A percentile compares a stretch with the other conserved stretches of the same genome.
phyloP scores from a whole-genome alignment of 1,140 invertebrate genomes.

The Brachionus sp. region DNA sequence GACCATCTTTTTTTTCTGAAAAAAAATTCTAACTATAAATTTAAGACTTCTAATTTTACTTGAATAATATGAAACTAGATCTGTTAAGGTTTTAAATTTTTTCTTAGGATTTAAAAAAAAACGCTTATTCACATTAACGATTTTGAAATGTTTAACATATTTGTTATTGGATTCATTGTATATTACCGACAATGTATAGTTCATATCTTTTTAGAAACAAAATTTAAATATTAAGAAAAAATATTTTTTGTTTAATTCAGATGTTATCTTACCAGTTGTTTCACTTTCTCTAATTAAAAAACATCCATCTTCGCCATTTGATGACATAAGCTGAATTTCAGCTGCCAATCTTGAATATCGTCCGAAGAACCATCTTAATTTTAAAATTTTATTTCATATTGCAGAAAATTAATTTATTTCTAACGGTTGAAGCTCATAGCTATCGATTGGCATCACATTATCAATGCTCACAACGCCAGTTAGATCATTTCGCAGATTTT shows the following conservation, averaged over 20 bases:
- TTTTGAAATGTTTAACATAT: conserved; percentile 26
- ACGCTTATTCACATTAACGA: conserved; percentile 60
- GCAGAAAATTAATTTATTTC: not conserved
- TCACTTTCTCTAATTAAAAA: conserved; percentile 21
- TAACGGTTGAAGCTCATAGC: conserved; percentile 1
- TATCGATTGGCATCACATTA: not conserved
- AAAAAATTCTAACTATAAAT: not conserved
- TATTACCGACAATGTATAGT: not conserved
- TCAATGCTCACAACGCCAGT: not conserved
- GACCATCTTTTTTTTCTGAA: not conserved
- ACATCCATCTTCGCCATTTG: not conserved
- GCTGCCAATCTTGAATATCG: not conserved
- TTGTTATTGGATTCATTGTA: not conserved
- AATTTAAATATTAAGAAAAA: not conserved
- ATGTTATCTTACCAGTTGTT: not conserved
- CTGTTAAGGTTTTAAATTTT: conserved; percentile 88
- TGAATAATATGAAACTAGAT: conserved; percentile 94
- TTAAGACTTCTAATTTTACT: conserved; percentile 58
- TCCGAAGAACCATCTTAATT: conserved; percentile 6
- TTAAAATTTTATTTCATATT: not conserved
- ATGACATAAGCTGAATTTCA: not conserved
- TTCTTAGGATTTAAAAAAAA: conserved; percentile 89
- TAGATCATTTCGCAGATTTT: not conserved
- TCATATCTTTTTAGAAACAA: conserved; percentile 5
- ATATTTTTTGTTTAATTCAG: not conserved